phyloP scores from a whole-genome alignment of 1,140 invertebrate genomes.

The Anagrus nilaparvatae region DNA sequence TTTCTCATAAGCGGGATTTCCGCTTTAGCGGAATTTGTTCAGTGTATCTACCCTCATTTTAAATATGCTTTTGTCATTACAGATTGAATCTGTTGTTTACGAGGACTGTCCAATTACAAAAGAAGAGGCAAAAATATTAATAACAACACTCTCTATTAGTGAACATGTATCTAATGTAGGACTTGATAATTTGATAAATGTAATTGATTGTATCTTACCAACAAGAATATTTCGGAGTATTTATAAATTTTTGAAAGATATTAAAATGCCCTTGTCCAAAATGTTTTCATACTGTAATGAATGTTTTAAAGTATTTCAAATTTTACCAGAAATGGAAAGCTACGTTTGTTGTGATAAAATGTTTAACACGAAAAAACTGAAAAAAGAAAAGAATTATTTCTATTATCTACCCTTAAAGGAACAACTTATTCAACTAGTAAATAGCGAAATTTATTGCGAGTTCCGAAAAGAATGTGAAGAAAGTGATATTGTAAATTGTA shows the following conservation, averaged over 20 bases:
- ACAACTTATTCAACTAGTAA: background rate
- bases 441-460: background rate
- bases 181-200: background rate
- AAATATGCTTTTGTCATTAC: no score
- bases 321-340: background rate
- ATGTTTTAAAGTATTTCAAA: background rate
- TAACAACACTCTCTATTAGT: background rate
- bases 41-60: no score
- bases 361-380: background rate
- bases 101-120: no score
- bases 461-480: background rate
- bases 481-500: background rate
- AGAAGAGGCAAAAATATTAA: no score
- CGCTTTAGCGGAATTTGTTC: no score
- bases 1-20: no score
- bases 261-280: background rate
- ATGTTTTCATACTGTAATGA: background rate
- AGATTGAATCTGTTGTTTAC: no score
- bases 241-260: background rate
- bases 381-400: background rate
- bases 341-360: background rate
- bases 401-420: background rate
- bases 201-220: background rate
- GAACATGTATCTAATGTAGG: background rate
- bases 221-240: background rate